Percentiles rank a stretch among this genome's conserved stretches.
Conservation (phyloP, 2,888 invertebrate species). For the Isotomurus palustris region DNA sequence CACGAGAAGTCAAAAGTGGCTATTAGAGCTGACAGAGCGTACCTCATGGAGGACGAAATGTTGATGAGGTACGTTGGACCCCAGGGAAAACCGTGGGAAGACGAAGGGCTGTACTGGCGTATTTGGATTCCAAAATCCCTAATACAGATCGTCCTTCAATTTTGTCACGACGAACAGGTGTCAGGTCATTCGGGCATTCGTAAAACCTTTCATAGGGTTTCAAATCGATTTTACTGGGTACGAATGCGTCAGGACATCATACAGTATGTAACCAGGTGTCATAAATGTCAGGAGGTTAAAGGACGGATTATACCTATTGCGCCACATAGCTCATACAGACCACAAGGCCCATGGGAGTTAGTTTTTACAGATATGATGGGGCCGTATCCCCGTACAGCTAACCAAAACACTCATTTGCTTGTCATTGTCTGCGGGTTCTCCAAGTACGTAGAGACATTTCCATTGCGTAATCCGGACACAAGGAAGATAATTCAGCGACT, state of each 20-base stretch:
- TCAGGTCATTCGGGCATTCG: slow-evolving; percentile 27
- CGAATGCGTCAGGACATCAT: slow-evolving; percentile 22
- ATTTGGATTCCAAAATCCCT: slow-evolving; percentile 22
- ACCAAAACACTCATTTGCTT: slow-evolving; percentile 16
- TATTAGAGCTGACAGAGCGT: slow-evolving; percentile 14
- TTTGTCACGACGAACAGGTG: slow-evolving; percentile 18
- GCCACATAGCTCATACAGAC: neutral
- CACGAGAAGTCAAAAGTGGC: neutral
- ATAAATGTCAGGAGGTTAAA: slow-evolving; percentile 21
- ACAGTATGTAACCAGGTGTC: slow-evolving; percentile 22
- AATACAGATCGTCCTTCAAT: neutral
- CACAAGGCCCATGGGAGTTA: slow-evolving; percentile 13
- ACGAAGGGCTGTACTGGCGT: slow-evolving; percentile 15
- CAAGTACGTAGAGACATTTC: slow-evolving; percentile 25
- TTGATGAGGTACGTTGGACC: slow-evolving; percentile 20
- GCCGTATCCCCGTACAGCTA: slow-evolving; percentile 17
- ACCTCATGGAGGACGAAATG: slow-evolving; percentile 1
- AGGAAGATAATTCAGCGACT: slow-evolving; percentile 12
- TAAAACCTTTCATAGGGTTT: slow-evolving; percentile 27
- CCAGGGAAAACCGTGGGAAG: slow-evolving; percentile 26
- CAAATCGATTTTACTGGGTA: slow-evolving; percentile 26
- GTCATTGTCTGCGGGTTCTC: slow-evolving; percentile 18
- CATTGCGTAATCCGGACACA: slow-evolving; percentile 5
- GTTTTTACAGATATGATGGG: slow-evolving; percentile 32
- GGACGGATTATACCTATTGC: slow-evolving; percentile 2